These are phyloP conservation scores for Nephila pilipes DNA, from an alignment of 1,140 invertebrate genomes.

Conservation along the genomic window DNA sequence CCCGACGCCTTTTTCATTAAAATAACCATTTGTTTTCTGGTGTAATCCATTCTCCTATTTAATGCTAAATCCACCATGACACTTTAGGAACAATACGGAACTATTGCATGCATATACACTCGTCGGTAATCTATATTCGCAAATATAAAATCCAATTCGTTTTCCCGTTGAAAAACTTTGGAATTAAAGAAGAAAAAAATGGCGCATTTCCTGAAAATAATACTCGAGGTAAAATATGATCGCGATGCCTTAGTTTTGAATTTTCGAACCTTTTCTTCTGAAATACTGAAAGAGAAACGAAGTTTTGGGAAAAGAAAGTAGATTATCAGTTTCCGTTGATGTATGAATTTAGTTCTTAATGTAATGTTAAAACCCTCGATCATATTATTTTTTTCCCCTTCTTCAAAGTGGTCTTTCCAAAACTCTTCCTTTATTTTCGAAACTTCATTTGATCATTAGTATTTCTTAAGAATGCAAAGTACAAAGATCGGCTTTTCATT, in stretches of 20 bases:
- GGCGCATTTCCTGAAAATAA: background rate
- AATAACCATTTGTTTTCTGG: slow-evolving; percentile 23
- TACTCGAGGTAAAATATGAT: slow-evolving; percentile 11
- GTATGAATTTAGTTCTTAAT: background rate
- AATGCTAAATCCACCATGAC: slow-evolving; percentile 23
- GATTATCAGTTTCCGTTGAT: slow-evolving; percentile 24
- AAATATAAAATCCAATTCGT: slow-evolving; percentile 31
- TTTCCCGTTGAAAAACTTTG: background rate
- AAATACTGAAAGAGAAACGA: background rate
- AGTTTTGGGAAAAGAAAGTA: background rate
- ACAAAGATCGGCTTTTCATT: background rate
- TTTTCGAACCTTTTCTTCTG: background rate
- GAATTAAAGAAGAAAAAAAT: background rate
- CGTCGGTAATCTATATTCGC: background rate
- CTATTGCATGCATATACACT: too few relatives aligned
- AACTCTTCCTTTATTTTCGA: background rate
- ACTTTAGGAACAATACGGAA: slow-evolving; percentile 15
- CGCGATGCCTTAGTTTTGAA: background rate
- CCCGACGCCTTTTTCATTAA: slow-evolving; percentile 27
- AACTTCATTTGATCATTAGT: slow-evolving; percentile 20
- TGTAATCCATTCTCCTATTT: slow-evolving; percentile 1
- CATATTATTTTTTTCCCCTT: background rate
- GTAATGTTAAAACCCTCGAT: background rate
- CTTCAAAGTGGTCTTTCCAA: background rate
- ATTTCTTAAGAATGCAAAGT: background rate